Conservation (phyloP, 2,888 invertebrate species). For the Doris montereyensis region DNA sequence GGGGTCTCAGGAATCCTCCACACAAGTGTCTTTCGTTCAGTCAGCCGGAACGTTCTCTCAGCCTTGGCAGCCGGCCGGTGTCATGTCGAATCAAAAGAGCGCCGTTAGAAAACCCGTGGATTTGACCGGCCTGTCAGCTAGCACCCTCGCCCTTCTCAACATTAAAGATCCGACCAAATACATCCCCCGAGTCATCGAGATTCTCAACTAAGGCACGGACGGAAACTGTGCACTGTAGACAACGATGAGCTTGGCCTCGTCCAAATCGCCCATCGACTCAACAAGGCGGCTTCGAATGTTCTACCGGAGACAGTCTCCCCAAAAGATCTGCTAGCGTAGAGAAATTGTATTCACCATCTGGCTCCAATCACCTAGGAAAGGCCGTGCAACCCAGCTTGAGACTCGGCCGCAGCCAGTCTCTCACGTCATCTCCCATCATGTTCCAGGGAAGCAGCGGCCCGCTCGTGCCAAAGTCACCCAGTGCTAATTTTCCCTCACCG, state of each 20-base stretch:
- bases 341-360: too few relatives aligned
- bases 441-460: too few relatives aligned
- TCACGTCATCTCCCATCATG: constrained; percentile 22
- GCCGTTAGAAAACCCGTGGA: constrained; percentile 36
- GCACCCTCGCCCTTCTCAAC: constrained; percentile 59
- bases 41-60: too few relatives aligned
- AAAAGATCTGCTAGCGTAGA: too few relatives aligned
- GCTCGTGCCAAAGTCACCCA: too few relatives aligned
- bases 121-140: constrained; percentile 57
- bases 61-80: too few relatives aligned
- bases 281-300: constrained; percentile 64
- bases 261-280: constrained; percentile 63
- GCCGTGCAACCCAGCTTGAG: too few relatives aligned
- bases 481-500: background rate
- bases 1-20: too few relatives aligned
- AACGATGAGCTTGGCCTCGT: constrained; percentile 53
- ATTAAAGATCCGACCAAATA: constrained; percentile 54
- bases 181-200: too few relatives aligned
- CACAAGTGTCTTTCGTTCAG: too few relatives aligned
- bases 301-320: too few relatives aligned
- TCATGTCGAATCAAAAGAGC: background rate
- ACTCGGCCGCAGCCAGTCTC: constrained; percentile 3
- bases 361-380: too few relatives aligned
- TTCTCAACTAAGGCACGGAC: background rate
- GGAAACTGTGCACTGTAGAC: background rate